Evolutionary conservation across 2,888 invertebrate genomes (phyloP).

Genomic region (Frankliniella fusca): DNA sequence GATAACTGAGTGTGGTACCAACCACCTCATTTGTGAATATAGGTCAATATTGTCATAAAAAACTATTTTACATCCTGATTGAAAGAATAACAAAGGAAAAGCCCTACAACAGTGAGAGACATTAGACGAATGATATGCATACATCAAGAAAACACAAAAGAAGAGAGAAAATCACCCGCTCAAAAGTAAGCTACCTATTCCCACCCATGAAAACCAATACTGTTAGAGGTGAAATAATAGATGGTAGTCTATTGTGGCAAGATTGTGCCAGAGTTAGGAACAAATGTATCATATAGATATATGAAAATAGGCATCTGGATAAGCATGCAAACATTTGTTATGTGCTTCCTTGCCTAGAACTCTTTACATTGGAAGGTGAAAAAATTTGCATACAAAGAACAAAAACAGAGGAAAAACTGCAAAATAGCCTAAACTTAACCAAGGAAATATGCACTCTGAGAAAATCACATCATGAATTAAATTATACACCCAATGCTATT

Average conservation of each 20-base stretch:
- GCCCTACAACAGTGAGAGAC: not conserved
- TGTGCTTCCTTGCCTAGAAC: not conserved
- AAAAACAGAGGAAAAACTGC: not conserved
- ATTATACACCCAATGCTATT: not conserved
- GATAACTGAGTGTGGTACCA: constrained; percentile 9
- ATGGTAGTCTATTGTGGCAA: constrained; percentile 9
- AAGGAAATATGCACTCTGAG: constrained; percentile 4
- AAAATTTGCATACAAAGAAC: not conserved
- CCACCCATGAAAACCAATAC: constrained; percentile 7
- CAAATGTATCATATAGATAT: not conserved
- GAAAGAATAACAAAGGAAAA: not conserved
- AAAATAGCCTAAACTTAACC: constrained; percentile 22
- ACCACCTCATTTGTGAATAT: constrained; percentile 13
- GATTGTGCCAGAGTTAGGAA: constrained; percentile 24
- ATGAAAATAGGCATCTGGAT: not conserved
- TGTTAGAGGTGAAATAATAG: not conserved
- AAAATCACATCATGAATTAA: not conserved
- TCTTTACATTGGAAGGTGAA: not conserved
- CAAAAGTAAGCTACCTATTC: not conserved
- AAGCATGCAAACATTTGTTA: not conserved
- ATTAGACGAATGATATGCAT: constrained; percentile 20
- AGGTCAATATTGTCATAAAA: constrained; percentile 23
- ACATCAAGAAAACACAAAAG: not conserved
- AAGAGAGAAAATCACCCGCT: not conserved
- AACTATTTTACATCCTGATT: constrained; percentile 18